Evolutionary conservation across 1,140 invertebrate species (phyloP), one percentile per base, ranked within the genome.

Genomic region (Belonocnema kinseyi): DNA sequence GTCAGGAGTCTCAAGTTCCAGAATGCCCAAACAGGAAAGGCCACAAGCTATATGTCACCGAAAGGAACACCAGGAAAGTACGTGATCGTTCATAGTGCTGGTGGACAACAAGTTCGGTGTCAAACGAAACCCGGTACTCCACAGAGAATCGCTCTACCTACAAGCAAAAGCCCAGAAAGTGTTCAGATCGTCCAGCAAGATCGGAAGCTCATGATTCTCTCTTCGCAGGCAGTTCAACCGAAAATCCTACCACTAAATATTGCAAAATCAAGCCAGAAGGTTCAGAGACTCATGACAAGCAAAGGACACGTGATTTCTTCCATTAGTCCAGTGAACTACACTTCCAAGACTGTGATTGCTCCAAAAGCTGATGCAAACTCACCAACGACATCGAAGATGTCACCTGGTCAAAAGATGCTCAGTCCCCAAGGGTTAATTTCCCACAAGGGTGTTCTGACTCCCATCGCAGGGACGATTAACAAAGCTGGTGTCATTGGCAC

Each of bases 31-130:
- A 21, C 83, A 50, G 66, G 74, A 73, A 90, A 87, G 80, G 82
- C 79, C 21, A 76, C 84, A 40, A 82, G 79, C 13, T 82, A 46
- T 76, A 86, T 85, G 75, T 85, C 76, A 66, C 87, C 89, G 54
- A 89, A 90, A 33, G 83, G 84, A 3, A 93, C 93, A 83, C 81
- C 91, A 0, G 92, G 93, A 40, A 94, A 94, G 80, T 94, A 93
- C 80, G 93, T 95, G 6, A 92, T 94, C 53, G 91, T 95, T 40
- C 93, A 94, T 10, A 91, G 93, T 6, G 83, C 90, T 1, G 90
- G 82, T 6, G 84, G 85, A 3, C 88, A 91, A 61, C 88, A 88
- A 66, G 40, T 90, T 12, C 80, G 85, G 14, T 91, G 90, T 46
- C 88, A 90, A 14, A 84, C 83, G 0, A 88, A 90, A 76, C 19